phyloP scores from a whole-genome alignment of 2,888 invertebrate species.

The Phanerotoma sp. region DNA sequence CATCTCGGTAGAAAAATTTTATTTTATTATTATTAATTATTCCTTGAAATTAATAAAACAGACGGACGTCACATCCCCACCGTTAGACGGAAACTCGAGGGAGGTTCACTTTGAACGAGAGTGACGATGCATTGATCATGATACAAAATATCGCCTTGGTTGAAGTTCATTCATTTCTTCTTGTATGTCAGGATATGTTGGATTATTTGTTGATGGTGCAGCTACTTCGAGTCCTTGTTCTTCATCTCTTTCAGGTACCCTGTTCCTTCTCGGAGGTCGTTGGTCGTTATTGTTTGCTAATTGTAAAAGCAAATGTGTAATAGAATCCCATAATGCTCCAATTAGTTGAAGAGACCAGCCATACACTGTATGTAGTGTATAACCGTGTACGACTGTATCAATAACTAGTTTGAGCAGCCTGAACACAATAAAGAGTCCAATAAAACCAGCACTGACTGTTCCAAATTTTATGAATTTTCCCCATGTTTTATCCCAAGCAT shows the following conservation, averaged over 20 bases:
- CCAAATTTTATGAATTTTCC: constrained; percentile 11
- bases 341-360: background rate
- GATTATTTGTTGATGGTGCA: too few relatives aligned
- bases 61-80: too few relatives aligned
- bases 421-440: background rate
- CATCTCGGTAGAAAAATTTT: too few relatives aligned
- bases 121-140: too few relatives aligned
- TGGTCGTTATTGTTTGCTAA: background rate
- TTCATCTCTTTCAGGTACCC: too few relatives aligned
- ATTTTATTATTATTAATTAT: too few relatives aligned
- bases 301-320: constrained; percentile 1
- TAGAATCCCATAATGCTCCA: constrained; percentile 9
- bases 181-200: too few relatives aligned
- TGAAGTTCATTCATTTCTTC: background rate
- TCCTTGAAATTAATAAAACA: too few relatives aligned
- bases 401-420: background rate
- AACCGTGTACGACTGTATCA: constrained; percentile 4
- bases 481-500: constrained; percentile 8
- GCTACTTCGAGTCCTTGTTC: too few relatives aligned
- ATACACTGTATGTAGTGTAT: constrained; percentile 4
- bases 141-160: too few relatives aligned
- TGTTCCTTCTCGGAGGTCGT: background rate
- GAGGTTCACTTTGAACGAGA: too few relatives aligned
- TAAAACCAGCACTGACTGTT: constrained; percentile 4
- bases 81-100: too few relatives aligned